Evolutionary conservation across 2,888 invertebrate species (phyloP), one percentile per base, ranked within the genome.

Genomic region (Vanessa cardui): DNA sequence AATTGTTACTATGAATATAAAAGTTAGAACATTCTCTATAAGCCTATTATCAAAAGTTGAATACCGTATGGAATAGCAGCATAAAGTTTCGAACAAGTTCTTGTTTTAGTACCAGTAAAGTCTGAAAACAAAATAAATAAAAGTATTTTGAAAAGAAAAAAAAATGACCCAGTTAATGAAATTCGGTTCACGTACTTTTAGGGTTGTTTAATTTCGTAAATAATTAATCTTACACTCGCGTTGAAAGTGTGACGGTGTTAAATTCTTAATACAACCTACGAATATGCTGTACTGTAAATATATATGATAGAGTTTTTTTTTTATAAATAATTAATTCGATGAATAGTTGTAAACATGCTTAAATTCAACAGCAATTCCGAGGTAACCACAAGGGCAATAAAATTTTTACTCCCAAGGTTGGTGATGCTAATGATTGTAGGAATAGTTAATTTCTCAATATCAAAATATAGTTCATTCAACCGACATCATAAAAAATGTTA

Each of bases 151-250:
- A 44, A 21, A 65, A 60, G 54, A 49, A 59, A 58, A 65, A 65
- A 47, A 65, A 58, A 45, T 64, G 64, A 65, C 65, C 60, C 46
- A 44, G 46, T 65, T 54, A 54, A 46, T 46, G 45, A 52, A 59
- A 63, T 63, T 60, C 66, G 18, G 56, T 56, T 18, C 69, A 49
- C 60, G 62, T 63, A 50, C 66, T 54, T 65, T 69, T 66, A 33
- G 69, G 70, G 73, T 75, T 79, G 78, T 78, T 82, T 79, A 82
- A 82, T 84, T 82, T 81, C 77, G 78, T 83, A 75, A 83, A 85
- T 84, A 83, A 83, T 80, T 82, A 76, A 84, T 78, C 78, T 78
- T 79, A 77, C 67, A 77, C 52, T 31, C 52, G 26, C 44, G 49
- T 60, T 39, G 74, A 75, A 80, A 78, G 78, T 80, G 79, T 74